Evolutionary conservation across 2,888 invertebrate species (phyloP), one percentile per base, ranked within the genome.

Genomic region (Erebia palarica): DNA sequence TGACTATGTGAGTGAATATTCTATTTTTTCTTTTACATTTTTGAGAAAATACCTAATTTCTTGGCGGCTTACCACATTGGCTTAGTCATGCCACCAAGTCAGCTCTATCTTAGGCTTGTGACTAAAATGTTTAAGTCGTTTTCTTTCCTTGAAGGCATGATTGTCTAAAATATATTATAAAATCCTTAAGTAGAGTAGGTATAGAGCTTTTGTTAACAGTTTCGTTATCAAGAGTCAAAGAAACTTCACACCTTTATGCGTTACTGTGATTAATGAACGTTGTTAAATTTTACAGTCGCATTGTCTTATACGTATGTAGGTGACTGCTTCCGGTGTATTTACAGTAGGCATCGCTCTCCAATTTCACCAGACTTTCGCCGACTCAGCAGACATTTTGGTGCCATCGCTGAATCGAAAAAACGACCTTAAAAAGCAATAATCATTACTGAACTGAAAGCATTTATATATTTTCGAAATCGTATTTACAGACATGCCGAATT

Each of bases 281-380:
- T 47, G 16, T 65, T 64, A 49, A 13, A 49, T 65, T 58, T 69
- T 49, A 47, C 18, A 59, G 59, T 70, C 16, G 58, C 49, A 68
- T 64, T 70, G 61, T 69, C 59, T 71, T 71, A 71, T 73, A 65
- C 66, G 55, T 67, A 67, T 75, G 57, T 60, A 71, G 68, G 70
- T 70, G 65, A 51, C 53, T 67, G 70, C 67, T 75, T 75, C 74
- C 73, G 69, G 72, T 73, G 70, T 65, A 60, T 73, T 69, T 68
- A 73, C 74, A 75, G 44, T 44, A 16, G 16, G 16, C 10, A 60
- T 18, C 18, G 5, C 16, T 44, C 61, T 61, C 47, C 47, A 47
- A 61, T 61, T 61, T 61, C 47, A 18, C 18, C 47, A 11, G 61
- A 47, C 61, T 61, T 47, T 61, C 44, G 60, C 60, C 44, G 47